These are phyloP conservation scores for Prunella strophiata DNA, from an alignment of 2,797 vertebrate species.

Conservation along the genomic window DNA sequence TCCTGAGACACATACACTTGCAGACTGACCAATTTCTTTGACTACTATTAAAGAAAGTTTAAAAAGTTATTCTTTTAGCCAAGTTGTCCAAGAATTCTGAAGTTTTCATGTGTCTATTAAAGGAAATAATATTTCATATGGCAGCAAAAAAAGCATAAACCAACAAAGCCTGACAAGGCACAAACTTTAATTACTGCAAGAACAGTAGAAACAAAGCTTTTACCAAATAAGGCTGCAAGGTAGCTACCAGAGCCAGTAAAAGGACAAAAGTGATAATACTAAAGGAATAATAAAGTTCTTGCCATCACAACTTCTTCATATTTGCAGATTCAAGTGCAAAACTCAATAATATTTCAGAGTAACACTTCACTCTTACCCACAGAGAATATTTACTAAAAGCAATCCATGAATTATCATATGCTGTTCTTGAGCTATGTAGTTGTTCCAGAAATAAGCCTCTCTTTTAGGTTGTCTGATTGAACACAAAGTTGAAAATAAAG, in stretches of 20 bases:
- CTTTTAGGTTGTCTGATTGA: background rate
- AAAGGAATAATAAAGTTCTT: slow-evolving; percentile 37
- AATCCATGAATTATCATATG: background rate
- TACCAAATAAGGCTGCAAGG: slow-evolving; percentile 75
- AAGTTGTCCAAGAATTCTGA: slow-evolving; percentile 40
- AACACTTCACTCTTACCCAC: background rate
- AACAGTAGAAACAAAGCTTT: slow-evolving; percentile 66
- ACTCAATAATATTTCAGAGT: background rate
- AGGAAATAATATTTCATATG: slow-evolving; percentile 57
- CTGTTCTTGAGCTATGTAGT: background rate
- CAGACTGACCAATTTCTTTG: background rate
- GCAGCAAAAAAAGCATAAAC: slow-evolving; percentile 58
- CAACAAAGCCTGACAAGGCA: slow-evolving; percentile 55
- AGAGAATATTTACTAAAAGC: background rate
- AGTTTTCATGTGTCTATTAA: slow-evolving; percentile 43
- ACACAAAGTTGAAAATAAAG: background rate
- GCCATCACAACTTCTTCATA: slow-evolving; percentile 35
- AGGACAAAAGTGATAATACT: slow-evolving; percentile 37
- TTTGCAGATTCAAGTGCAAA: slow-evolving; percentile 3
- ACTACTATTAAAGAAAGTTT: background rate
- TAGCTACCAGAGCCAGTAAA: slow-evolving; percentile 27
- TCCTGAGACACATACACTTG: background rate
- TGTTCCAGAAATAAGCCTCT: background rate
- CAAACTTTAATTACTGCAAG: slow-evolving; percentile 73
- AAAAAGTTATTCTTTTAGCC: slow-evolving; percentile 46